Base-by-base conservation (phyloP, 2,797 vertebrate species). In the Urophycis tenuis region DNA sequence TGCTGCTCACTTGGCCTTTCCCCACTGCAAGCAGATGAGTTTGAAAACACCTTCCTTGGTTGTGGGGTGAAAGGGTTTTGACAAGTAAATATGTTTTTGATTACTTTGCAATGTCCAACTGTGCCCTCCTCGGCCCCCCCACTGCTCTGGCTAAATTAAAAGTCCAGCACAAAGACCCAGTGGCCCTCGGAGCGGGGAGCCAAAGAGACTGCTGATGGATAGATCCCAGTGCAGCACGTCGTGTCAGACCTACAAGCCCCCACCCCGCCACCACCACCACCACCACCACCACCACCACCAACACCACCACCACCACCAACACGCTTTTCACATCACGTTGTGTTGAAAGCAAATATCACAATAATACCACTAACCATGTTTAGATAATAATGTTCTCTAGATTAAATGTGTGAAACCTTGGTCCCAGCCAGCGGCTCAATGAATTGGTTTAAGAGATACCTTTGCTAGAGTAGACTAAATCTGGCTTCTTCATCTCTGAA, bases 41-140 rank as follows among this genome's bases (percentile, higher is more conserved):
- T 88, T 79, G 80, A 78, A 76, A 83, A 85, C 84, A 79, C 80
- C 86, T 84, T 79, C 75, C 70, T 64, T 79, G 79, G 79, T 81
- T 78, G 75, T 67, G 74, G 80, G 83, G 82, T 77, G 73, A 80
- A 78, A 82, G 81, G 89, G 81, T 86, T 87, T 84, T 87, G 83
- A 80, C 79, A 78, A 87, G 85, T 84, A 88, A 88, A 89, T 88
- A 85, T 77, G 34, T 69, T 86, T 90, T 87, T 89, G 86, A 90
- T 89, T 88, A 87, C 82, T 85, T 82, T 82, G 77, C 72, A 74
- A 79, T 76, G 74, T 86, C 81, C 77, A 78, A 79, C 80, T 45
- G 85, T 76, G 78, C 85, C 78, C 85, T 76, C 76, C 74, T 29
- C 3, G 53, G 75, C 74, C 70, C 34, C 80, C 87, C 80, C 53